Evolutionary conservation across 2,113 vertebrate genomes (phyloP).

Genomic region (Clarias magur): DNA sequence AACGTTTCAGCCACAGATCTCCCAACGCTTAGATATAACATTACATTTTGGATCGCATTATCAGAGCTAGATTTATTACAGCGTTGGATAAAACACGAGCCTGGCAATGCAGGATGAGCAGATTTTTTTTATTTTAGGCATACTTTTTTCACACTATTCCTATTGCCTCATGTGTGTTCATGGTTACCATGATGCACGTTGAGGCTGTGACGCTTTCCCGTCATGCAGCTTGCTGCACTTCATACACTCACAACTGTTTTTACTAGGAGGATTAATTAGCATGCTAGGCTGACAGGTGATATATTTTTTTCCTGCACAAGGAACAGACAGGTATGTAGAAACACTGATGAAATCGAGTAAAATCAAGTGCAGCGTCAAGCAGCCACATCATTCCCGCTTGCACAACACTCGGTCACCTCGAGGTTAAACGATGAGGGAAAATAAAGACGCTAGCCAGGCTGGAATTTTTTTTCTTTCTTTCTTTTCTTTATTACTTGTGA

Average conservation of each 20-base stretch:
- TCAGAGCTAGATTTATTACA: constrained; percentile 3
- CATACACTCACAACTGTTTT: constrained; percentile 1
- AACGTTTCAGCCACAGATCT: neutral
- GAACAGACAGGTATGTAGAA: neutral
- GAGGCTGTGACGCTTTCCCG: neutral
- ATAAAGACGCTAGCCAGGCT: neutral
- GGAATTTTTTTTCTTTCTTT: neutral
- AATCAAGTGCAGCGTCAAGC: neutral
- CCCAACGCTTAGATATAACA: neutral
- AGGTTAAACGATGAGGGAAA: neutral
- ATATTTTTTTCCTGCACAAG: neutral
- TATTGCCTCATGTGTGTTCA: neutral
- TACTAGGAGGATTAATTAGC: neutral
- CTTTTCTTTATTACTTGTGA: neutral
- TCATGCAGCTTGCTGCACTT: neutral
- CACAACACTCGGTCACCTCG: neutral
- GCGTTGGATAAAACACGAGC: neutral
- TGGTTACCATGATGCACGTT: neutral
- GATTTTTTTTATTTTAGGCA: neutral
- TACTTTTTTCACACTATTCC: neutral
- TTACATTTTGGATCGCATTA: neutral
- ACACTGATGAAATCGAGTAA: neutral
- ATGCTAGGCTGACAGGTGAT: neutral
- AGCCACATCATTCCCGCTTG: neutral
- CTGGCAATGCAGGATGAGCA: neutral